These are phyloP conservation scores for Nibea albiflora DNA, from an alignment of 2,113 vertebrate species.

Conservation along the genomic window DNA sequence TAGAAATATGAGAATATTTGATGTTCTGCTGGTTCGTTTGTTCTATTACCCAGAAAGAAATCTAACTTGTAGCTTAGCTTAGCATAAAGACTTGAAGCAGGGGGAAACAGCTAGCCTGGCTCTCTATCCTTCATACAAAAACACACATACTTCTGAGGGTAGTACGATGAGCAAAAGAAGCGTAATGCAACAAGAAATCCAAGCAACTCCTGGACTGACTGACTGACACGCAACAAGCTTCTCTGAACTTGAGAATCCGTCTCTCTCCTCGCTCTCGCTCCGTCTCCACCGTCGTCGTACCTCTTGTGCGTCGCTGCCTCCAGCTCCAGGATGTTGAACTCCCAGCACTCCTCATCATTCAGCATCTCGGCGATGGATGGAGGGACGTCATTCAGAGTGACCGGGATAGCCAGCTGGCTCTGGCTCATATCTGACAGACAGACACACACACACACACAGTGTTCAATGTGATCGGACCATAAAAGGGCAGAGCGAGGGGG, in stretches of 20 bases:
- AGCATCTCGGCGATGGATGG: constrained; percentile 89
- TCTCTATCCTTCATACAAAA: too few relatives aligned
- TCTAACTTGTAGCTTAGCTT: background rate
- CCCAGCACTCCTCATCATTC: constrained; percentile 94
- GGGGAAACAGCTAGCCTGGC: background rate
- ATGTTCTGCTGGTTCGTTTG: too few relatives aligned
- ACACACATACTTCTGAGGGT: background rate
- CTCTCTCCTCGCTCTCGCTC: background rate
- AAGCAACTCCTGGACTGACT: background rate
- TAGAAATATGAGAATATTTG: background rate
- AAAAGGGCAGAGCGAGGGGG: constrained; percentile 17
- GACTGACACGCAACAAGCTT: background rate
- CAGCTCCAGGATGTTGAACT: constrained; percentile 96
- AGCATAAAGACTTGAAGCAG: background rate
- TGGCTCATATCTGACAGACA: constrained; percentile 87
- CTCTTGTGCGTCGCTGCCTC: constrained; percentile 96
- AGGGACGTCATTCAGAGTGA: constrained; percentile 90
- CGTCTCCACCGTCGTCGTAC: constrained; percentile 64
- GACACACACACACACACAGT: constrained; percentile 1
- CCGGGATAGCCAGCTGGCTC: constrained; percentile 89
- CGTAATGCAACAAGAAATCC: background rate
- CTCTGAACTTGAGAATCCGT: background rate
- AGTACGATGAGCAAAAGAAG: too few relatives aligned
- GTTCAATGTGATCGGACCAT: constrained; percentile 34
- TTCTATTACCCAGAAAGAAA: too few relatives aligned